Evolutionary conservation across 2,797 vertebrate genomes (phyloP), one percentile per base, ranked within the genome.

Genomic region (Aeoliscus strigatus): DNA sequence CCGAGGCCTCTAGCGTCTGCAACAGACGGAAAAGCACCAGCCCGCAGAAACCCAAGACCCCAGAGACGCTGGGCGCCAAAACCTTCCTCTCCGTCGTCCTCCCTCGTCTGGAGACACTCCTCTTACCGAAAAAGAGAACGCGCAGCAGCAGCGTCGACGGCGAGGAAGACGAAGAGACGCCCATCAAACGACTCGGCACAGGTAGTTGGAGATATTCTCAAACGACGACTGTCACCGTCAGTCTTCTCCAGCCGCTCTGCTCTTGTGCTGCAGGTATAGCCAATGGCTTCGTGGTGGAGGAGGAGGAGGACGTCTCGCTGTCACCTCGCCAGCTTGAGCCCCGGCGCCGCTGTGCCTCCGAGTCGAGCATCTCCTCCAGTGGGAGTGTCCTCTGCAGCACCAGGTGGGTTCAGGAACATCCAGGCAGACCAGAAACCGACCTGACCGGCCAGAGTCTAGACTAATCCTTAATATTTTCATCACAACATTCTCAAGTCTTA

Each of bases 61-160:
- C n/a, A 80, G 83, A 87, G 81, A 48, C 92, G 89, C 88, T 96
- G 78, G 93, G 91, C 60, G 90, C 94, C 84, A 97, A 94, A 83
- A 95, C 93, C 77, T 94, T 98, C 90, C 86, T 98, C 87, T 96
- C 96, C 35, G 93, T 98, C 86, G 94, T 98, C 79, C 92, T 98
- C 82, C 95, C 96, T 63, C 88, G 92, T 67, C 91, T 98, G 87
- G 95, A 98, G 89, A 97, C 92, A n/a, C n/a, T n/a, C n/a, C n/a
- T n/a, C 58, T 88, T 98, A 32, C 92, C 97, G 66, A 89, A 93
- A 81, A 98, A 98, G 90, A 93, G 96, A 88, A 93, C 92, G 72
- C 90, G 87, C 66, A 91, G 91, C 68, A 86, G 88, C 33, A 90
- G 92, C 74, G 83, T 81, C 39, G 90, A 94, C 67, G 64, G 45